phyloP scores from a whole-genome alignment of 2,797 vertebrate species.

The Macroramphosus scolopax region DNA sequence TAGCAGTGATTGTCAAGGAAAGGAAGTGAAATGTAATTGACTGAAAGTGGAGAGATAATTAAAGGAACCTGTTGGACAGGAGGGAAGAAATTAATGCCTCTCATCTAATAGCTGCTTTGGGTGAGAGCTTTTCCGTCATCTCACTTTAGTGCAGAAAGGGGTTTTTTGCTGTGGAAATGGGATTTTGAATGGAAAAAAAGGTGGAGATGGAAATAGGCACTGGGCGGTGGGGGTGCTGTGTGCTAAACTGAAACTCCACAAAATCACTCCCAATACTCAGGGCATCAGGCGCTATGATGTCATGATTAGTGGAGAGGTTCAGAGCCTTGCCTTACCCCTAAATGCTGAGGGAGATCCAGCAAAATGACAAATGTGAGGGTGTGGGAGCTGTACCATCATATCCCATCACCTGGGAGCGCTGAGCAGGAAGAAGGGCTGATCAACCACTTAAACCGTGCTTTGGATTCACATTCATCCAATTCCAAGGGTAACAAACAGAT shows the following conservation, averaged over 20 bases:
- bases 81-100: constrained; percentile 77
- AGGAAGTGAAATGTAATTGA: constrained; percentile 84
- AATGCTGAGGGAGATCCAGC: constrained; percentile 46
- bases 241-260: constrained; percentile 78
- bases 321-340: constrained; percentile 70
- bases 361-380: constrained; percentile 31
- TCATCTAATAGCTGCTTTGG: constrained; percentile 78
- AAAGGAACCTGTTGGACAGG: constrained; percentile 80
- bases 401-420: constrained; percentile 16
- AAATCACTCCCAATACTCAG: constrained; percentile 80
- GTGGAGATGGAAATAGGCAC: constrained; percentile 53
- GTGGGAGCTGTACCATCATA: constrained; percentile 22
- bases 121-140: constrained; percentile 64
- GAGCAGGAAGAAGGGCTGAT: constrained; percentile 53
- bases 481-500: constrained; percentile 45
- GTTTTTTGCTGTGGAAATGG: constrained; percentile 64
- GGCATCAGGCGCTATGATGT: constrained; percentile 82
- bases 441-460: constrained; percentile 49
- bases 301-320: constrained; percentile 79
- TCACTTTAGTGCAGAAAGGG: constrained; percentile 52
- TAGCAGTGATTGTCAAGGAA: constrained; percentile 82
- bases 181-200: constrained; percentile 54
- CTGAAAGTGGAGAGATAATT: constrained; percentile 83
- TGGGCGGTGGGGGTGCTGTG: constrained; percentile 57
- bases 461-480: constrained; percentile 51